Evolutionary conservation across 2,888 invertebrate species (phyloP).

Genomic region (Acronicta alni): DNA sequence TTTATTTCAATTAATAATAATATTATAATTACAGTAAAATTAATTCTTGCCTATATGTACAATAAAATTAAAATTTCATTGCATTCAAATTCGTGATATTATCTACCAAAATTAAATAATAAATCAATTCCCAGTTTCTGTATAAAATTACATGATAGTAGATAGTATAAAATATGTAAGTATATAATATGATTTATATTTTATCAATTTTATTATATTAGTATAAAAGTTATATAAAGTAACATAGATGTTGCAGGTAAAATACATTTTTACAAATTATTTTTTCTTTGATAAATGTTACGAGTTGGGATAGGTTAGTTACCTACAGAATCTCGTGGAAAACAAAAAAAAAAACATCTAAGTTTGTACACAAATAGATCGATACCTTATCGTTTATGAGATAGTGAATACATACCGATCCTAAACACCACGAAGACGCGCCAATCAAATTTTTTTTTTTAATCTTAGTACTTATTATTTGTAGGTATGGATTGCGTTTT

Average conservation of each 20-base stretch:
- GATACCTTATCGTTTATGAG: conserved; percentile 1
- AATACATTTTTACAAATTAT: conserved; percentile 30
- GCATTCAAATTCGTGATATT: conserved; percentile 23
- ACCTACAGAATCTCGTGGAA: background rate
- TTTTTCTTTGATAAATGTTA: conserved; percentile 2
- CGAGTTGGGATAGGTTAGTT: conserved; percentile 3
- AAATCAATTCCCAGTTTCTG: conserved; percentile 32
- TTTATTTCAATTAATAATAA: too few species aligned
- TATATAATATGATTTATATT: conserved; percentile 47
- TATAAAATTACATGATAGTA: conserved; percentile 43
- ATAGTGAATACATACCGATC: conserved; percentile 15
- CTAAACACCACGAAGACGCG: conserved; percentile 14
- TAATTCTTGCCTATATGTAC: background rate
- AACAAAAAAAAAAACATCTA: background rate
- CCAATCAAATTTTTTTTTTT: too few species aligned
- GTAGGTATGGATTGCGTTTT: too few species aligned
- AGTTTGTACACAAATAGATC: conserved; percentile 5
- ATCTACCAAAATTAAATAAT: too few species aligned
- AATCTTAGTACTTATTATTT: too few species aligned
- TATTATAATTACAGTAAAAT: conserved; percentile 2
- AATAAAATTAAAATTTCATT: conserved; percentile 25
- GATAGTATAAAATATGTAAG: conserved; percentile 52
- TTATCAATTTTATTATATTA: conserved; percentile 35
- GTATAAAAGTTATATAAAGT: conserved; percentile 47
- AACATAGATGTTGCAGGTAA: conserved; percentile 29